Evolutionary conservation across 2,888 invertebrate genomes (phyloP).

Genomic region (Lasius fuliginosus): DNA sequence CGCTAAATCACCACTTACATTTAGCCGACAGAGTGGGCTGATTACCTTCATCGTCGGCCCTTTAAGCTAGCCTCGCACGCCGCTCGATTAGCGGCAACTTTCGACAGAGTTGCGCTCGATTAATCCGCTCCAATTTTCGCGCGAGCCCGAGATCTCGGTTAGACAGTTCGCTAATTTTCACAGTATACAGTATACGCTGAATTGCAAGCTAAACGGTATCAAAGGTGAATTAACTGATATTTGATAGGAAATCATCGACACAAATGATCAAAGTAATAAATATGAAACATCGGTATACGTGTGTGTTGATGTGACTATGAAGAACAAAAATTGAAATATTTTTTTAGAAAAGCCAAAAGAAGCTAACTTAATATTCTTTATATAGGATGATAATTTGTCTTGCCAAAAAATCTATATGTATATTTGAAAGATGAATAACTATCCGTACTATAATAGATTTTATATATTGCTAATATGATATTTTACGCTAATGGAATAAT

Average conservation of each 20-base stretch:
- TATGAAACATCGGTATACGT: background rate
- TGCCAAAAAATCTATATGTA: background rate
- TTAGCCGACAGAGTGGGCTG: constrained; percentile 64
- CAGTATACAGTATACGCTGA: background rate
- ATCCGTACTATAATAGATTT: too few species aligned
- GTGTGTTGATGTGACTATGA: background rate
- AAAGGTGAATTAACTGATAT: background rate
- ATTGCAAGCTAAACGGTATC: background rate
- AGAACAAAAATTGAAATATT: background rate
- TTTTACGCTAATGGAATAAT: background rate
- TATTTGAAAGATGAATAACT: background rate
- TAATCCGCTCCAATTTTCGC: constrained; percentile 67
- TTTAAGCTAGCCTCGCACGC: constrained; percentile 63
- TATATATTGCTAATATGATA: constrained; percentile 4
- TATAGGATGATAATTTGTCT: background rate
- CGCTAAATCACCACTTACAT: constrained; percentile 73
- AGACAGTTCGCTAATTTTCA: constrained; percentile 34
- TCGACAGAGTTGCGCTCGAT: constrained; percentile 64
- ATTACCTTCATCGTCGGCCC: constrained; percentile 71
- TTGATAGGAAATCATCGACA: background rate
- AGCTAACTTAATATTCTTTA: background rate
- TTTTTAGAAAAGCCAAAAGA: background rate
- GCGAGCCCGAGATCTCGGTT: constrained; percentile 26
- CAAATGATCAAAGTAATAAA: background rate
- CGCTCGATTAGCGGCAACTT: constrained; percentile 69